Evolutionary conservation across 2,113 vertebrate species (phyloP).

Genomic region (Pachypanchax playfairii): DNA sequence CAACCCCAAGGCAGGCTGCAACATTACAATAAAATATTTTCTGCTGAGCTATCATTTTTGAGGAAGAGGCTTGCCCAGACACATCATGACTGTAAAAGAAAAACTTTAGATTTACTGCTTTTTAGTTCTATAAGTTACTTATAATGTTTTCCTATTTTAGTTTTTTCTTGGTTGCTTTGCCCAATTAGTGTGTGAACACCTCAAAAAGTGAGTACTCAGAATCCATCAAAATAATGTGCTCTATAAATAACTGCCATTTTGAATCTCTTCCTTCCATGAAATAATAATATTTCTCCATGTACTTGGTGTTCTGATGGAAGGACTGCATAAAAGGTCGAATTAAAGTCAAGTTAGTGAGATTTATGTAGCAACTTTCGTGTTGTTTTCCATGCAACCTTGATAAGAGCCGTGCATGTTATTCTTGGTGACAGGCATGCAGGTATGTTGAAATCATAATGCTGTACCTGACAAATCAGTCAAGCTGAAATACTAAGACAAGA

Average conservation of each 20-base stretch:
- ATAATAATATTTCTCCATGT: conserved; percentile 25
- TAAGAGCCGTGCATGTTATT: conserved; percentile 13
- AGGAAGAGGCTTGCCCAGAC: conserved; percentile 37
- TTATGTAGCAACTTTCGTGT: conserved; percentile 10
- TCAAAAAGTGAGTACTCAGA: conserved; percentile 25
- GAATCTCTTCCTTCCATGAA: neutral
- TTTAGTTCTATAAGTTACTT: conserved; percentile 42
- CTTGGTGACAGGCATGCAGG: conserved; percentile 23
- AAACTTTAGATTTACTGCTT: conserved; percentile 27
- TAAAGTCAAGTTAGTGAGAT: conserved; percentile 4
- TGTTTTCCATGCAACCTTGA: conserved; percentile 12
- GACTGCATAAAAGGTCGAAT: conserved; percentile 27
- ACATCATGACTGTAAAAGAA: conserved; percentile 19
- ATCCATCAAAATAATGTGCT: no score
- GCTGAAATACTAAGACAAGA: conserved; percentile 54
- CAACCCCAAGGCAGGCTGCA: conserved; percentile 41
- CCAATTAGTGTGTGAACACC: conserved; percentile 53
- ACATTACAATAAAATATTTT: conserved; percentile 49
- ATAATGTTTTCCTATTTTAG: conserved; percentile 37
- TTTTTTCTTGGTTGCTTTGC: neutral
- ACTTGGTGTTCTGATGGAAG: neutral
- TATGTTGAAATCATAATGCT: conserved; percentile 44
- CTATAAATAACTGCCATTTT: neutral
- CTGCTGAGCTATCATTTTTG: conserved; percentile 49
- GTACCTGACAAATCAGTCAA: conserved; percentile 54